A percentile compares a stretch with the other conserved stretches of the same genome.
phyloP scores from a whole-genome alignment of 2,113 vertebrate genomes.

The Sula dactylatra region DNA sequence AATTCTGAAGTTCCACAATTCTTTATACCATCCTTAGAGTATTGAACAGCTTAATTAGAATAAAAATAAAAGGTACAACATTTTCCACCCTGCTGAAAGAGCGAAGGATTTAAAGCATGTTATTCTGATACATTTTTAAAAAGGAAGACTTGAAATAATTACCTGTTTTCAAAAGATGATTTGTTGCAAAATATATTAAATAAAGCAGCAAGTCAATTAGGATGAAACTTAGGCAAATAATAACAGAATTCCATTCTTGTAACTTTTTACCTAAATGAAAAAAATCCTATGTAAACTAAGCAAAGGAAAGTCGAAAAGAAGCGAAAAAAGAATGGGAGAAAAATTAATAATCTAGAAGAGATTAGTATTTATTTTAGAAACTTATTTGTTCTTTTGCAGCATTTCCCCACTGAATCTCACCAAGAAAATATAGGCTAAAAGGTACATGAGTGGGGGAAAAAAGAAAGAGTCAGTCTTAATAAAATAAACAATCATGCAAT shows the following conservation, averaged over 20 bases:
- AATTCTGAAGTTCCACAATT: not conserved
- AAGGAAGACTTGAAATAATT: not conserved
- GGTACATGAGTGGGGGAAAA: not conserved
- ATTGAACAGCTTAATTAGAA: slow-evolving; percentile 18
- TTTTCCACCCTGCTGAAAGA: not conserved
- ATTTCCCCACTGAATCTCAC: not conserved
- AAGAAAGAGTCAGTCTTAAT: not conserved
- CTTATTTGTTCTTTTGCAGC: not conserved
- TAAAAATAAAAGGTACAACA: not conserved
- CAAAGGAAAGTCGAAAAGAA: not conserved
- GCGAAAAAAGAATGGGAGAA: not conserved
- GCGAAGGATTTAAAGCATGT: not conserved
- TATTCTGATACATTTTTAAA: not conserved
- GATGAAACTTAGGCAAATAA: slow-evolving; percentile 72
- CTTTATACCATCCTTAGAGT: not conserved
- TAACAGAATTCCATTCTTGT: slow-evolving; percentile 70
- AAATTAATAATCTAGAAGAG: not conserved
- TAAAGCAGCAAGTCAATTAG: slow-evolving; percentile 69
- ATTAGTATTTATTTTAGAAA: not conserved
- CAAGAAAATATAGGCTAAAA: not conserved
- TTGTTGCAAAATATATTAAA: slow-evolving; percentile 70
- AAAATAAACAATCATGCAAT: not conserved
- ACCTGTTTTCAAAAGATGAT: slow-evolving; percentile 67
- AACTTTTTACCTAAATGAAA: slow-evolving; percentile 56
- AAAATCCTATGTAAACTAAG: not conserved